Conservation (phyloP, 2,113 vertebrate genomes). For the Ranitomeya variabilis region DNA sequence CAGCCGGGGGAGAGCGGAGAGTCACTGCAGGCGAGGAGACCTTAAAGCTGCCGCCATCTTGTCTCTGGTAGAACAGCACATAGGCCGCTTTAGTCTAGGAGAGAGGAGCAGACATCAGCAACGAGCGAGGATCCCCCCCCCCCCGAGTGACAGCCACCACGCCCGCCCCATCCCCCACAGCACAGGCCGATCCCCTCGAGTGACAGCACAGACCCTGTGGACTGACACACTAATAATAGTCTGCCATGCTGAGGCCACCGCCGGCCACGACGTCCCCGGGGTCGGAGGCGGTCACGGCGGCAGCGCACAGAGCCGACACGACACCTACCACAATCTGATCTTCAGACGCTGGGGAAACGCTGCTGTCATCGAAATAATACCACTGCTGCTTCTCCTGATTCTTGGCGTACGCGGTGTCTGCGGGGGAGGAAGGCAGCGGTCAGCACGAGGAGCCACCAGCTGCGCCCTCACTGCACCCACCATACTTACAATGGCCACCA, state of each 20-base stretch:
- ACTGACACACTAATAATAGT: too few relatives aligned
- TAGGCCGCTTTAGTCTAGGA: constrained; percentile 92
- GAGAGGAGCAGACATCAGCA: constrained; percentile 4
- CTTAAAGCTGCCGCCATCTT: constrained; percentile 74
- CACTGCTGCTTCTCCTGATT: constrained; percentile 89
- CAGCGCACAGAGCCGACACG: too few relatives aligned
- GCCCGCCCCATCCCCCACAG: too few relatives aligned
- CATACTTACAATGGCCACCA: constrained; percentile 83
- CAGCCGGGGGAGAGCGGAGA: constrained; percentile 69
- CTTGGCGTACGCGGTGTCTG: constrained; percentile 94
- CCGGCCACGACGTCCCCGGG: too few relatives aligned
- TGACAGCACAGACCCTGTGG: too few relatives aligned
- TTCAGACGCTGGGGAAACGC: constrained; percentile 87
- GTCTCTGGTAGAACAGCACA: constrained; percentile 93
- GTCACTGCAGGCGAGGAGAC: constrained; percentile 70
- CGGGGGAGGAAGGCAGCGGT: constrained; percentile 53
- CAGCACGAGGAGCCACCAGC: not conserved
- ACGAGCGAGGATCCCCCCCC: not conserved
- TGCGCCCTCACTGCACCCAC: not conserved
- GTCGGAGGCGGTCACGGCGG: too few relatives aligned
- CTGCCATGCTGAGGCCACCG: too few relatives aligned
- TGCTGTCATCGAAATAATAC: constrained; percentile 97
- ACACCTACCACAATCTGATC: constrained; percentile 93
- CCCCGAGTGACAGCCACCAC: too few relatives aligned
- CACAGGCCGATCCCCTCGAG: too few relatives aligned